Conservation (phyloP, 64 coral and sea anemone genomes). For the Pachyseris speciosa region DNA sequence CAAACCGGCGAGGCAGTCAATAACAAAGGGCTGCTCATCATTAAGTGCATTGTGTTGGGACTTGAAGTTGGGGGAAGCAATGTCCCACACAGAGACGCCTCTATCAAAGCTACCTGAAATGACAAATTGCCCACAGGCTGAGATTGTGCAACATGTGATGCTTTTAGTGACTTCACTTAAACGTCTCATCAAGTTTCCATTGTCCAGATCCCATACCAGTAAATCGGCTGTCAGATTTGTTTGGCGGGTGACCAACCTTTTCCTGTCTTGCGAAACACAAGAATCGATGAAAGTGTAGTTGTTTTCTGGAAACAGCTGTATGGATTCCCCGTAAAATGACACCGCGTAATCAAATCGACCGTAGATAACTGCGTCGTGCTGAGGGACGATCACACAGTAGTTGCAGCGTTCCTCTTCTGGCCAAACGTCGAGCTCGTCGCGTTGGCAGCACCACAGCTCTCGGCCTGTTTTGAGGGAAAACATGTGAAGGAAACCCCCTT, state of each 20-base stretch:
- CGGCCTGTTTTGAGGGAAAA: slow-evolving; percentile 73
- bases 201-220: slow-evolving; percentile 61
- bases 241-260: slow-evolving; percentile 44
- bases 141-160: slow-evolving; percentile 71
- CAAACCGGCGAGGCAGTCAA: slow-evolving; percentile 35
- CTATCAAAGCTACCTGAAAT: slow-evolving; percentile 71
- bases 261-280: slow-evolving; percentile 58
- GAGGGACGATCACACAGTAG: slow-evolving; percentile 71
- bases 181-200: neutral
- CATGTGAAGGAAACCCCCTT: slow-evolving; percentile 44
- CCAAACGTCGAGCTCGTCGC: slow-evolving; percentile 39
- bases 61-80: neutral
- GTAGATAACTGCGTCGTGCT: slow-evolving; percentile 32
- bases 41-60: slow-evolving; percentile 15
- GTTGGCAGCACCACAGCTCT: slow-evolving; percentile 28
- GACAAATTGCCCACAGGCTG: slow-evolving; percentile 42
- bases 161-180: slow-evolving; percentile 33
- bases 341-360: slow-evolving; percentile 49
- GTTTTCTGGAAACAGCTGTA: slow-evolving; percentile 53
- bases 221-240: slow-evolving; percentile 35
- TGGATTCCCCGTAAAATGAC: slow-evolving; percentile 9
- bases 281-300: slow-evolving; percentile 63
- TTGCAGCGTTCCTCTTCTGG: slow-evolving; percentile 72
- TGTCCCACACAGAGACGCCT: slow-evolving; percentile 69
- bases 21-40: neutral